Evolutionary conservation across 2,797 vertebrate genomes (phyloP), one percentile per base, ranked within the genome.

Genomic region (Sebastes itinus): DNA sequence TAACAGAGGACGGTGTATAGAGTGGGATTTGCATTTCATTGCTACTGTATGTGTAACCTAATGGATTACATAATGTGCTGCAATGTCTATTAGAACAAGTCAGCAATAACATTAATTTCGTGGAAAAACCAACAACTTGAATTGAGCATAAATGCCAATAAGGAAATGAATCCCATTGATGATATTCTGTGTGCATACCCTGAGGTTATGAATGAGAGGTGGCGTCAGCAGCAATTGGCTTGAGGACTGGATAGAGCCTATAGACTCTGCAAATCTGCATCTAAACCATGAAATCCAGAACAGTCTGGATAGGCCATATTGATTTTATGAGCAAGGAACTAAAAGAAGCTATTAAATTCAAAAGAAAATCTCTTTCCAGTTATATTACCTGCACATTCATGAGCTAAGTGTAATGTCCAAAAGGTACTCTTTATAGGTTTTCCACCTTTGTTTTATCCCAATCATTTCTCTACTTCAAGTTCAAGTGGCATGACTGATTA

Each of bases 401-500:
- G 27, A 59, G 65, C 46, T 1, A 1, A 66, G 6, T 9, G 6
- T 23, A 62, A 28, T 23, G 49, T 28, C 59, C 54, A 77, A 60
- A 23, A 58, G 33, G 58, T 7, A 16, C 16, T 23, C 46, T 49
- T 52, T 46, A 16, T 25, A 30, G 35, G 52, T 60, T 75, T 62
- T 42, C 28, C 30, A 69, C 38, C 38, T 25, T 65, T 75, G 61
- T 75, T 80, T 73, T 72, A 72, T 62, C 20, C 71, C 58, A 72
- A 76, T 67, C 25, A 77, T 64, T 70, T 54, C 68, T 63, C 77
- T 70, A 60, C 23, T 74, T 72, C 35, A 80, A 25, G 22, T 76
- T 77, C 62, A 85, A 85, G 84, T 61, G 61, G 64, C 38, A 38
- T 55, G 71, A 69, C 76, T 81, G 81, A 90, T 89, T 69, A 75